Evolutionary conservation across 2,888 invertebrate genomes (phyloP).

Genomic region (Apeira syringaria): DNA sequence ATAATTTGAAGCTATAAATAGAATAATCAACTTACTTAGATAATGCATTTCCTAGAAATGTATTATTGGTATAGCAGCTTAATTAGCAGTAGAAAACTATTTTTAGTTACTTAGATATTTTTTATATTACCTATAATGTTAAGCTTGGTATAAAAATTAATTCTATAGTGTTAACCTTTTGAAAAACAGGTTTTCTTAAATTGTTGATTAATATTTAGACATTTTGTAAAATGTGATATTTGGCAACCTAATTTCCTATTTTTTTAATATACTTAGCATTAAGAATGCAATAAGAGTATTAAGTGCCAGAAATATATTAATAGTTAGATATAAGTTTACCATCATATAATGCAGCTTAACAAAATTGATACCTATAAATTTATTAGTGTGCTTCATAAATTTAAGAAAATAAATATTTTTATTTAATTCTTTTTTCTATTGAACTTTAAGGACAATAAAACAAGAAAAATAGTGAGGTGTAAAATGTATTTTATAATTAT

Average conservation of each 20-base stretch:
- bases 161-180: too few relatives aligned
- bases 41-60: too few relatives aligned
- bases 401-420: slow-evolving; percentile 5
- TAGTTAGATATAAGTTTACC: slow-evolving; percentile 11
- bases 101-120: too few relatives aligned
- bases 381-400: background rate
- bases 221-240: slow-evolving; percentile 22
- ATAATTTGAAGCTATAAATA: too few relatives aligned
- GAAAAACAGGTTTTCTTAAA: too few relatives aligned
- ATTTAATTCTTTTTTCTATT: background rate
- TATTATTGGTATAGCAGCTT: too few relatives aligned
- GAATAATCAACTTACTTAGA: too few relatives aligned
- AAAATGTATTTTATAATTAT: too few relatives aligned
- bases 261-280: slow-evolving; percentile 49
- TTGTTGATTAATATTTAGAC: slow-evolving; percentile 1
- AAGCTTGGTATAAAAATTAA: too few relatives aligned
- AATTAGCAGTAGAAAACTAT: too few relatives aligned
- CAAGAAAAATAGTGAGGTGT: background rate
- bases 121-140: too few relatives aligned
- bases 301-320: slow-evolving; percentile 21
- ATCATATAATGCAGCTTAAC: slow-evolving; percentile 6
- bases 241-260: slow-evolving; percentile 28
- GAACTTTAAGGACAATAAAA: background rate
- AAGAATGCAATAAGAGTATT: slow-evolving; percentile 44
- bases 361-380: background rate